Conservation (phyloP, 2,113 vertebrate species). For the Poecilia latipinna region DNA sequence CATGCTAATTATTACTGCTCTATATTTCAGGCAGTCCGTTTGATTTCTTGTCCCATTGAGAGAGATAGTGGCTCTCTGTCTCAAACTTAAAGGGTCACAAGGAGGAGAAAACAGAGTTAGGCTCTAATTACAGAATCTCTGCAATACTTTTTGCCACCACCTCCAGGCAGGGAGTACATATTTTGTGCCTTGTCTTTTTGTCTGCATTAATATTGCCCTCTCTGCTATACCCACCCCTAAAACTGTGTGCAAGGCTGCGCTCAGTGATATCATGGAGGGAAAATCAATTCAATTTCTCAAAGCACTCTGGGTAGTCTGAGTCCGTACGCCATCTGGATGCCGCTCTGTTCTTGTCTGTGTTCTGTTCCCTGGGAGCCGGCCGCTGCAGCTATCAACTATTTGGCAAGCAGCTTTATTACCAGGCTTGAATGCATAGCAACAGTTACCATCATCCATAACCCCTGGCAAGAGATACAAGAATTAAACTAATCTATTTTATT, state of each 20-base stretch:
- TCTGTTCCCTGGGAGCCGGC: slow-evolving; percentile 48
- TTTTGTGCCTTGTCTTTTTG: slow-evolving; percentile 52
- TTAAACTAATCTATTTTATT: slow-evolving; percentile 16
- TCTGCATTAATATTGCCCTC: slow-evolving; percentile 45
- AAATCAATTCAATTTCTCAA: slow-evolving; percentile 77
- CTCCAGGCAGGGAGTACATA: slow-evolving; percentile 32
- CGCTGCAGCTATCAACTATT: slow-evolving; percentile 64
- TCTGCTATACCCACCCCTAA: slow-evolving; percentile 17
- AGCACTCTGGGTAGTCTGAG: slow-evolving; percentile 66
- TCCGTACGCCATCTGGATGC: slow-evolving; percentile 71
- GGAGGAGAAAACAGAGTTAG: slow-evolving; percentile 57
- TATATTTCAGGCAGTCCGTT: slow-evolving; percentile 81
- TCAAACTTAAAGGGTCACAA: slow-evolving; percentile 58
- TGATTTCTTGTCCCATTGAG: slow-evolving; percentile 78
- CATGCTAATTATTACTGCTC: slow-evolving; percentile 83
- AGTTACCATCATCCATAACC: slow-evolving; percentile 54
- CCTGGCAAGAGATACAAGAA: slow-evolving; percentile 33
- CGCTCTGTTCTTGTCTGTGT: slow-evolving; percentile 55
- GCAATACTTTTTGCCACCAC: slow-evolving; percentile 40
- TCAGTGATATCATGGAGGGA: slow-evolving; percentile 61
- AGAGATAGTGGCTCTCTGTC: slow-evolving; percentile 60
- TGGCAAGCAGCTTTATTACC: slow-evolving; percentile 47
- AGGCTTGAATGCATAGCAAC: slow-evolving; percentile 55
- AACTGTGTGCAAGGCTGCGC: slow-evolving; percentile 32
- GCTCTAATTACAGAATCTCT: slow-evolving; percentile 66